phyloP scores from a whole-genome alignment of 2,113 vertebrate genomes.

The Potamarius usumacintae region DNA sequence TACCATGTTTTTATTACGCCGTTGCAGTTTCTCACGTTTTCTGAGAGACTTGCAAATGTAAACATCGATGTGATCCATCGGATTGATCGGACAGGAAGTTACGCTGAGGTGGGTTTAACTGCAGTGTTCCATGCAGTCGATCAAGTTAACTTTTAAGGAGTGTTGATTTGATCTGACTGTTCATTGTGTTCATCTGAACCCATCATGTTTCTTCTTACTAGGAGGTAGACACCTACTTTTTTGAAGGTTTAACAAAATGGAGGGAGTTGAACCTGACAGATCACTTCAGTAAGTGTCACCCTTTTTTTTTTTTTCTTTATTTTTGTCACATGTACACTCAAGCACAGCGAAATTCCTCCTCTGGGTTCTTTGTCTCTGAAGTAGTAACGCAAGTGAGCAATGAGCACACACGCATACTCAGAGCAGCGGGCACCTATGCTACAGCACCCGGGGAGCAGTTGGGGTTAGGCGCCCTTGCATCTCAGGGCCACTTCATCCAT shows the following conservation, averaged over 20 bases:
- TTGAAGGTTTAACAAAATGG: slow-evolving; percentile 92
- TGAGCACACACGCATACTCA: no score
- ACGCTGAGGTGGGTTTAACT: slow-evolving; percentile 81
- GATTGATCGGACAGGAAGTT: slow-evolving; percentile 88
- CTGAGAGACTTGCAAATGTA: slow-evolving; percentile 89
- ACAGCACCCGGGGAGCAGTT: no score
- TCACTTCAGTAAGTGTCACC: slow-evolving; percentile 82
- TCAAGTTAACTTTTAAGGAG: background rate
- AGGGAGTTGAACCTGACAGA: slow-evolving; percentile 91
- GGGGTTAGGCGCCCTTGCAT: no score
- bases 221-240: slow-evolving; percentile 97
- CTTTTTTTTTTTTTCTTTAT: background rate
- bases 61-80: slow-evolving; percentile 96
- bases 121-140: background rate
- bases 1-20: background rate
- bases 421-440: no score
- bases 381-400: no score
- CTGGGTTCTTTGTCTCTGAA: no score
- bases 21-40: slow-evolving; percentile 92
- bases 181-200: background rate
- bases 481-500: no score
- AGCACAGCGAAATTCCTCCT: no score
- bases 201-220: slow-evolving; percentile 57
- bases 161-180: background rate
- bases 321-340: no score